Conservation (phyloP, 2,888 invertebrate species). For the Nebria brevicollis region DNA sequence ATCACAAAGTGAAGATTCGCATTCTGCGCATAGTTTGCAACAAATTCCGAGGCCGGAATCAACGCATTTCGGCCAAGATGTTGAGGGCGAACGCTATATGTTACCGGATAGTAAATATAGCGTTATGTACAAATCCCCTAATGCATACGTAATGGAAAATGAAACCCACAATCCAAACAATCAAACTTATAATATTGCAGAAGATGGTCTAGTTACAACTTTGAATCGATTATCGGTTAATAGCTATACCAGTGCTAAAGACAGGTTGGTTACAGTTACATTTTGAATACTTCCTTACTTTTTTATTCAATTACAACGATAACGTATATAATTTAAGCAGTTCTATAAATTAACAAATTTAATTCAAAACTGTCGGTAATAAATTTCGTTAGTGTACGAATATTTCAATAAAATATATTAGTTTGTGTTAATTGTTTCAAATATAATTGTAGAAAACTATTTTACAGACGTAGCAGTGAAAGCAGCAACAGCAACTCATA, state of each 20-base stretch:
- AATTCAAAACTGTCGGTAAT: too few species aligned
- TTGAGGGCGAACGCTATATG: constrained; percentile 24
- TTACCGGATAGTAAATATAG: constrained; percentile 27
- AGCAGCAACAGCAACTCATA: constrained; percentile 10
- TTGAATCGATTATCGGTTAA: constrained; percentile 59
- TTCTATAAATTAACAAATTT: too few species aligned
- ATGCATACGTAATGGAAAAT: constrained; percentile 31
- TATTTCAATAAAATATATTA: neutral
- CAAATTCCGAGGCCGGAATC: constrained; percentile 8
- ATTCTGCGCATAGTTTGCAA: constrained; percentile 8
- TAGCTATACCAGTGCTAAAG: constrained; percentile 59
- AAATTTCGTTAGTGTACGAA: too few species aligned
- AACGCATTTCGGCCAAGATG: constrained; percentile 13
- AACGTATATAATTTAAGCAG: too few species aligned
- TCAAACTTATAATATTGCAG: constrained; percentile 50
- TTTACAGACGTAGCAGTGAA: constrained; percentile 32
- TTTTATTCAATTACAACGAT: constrained; percentile 11
- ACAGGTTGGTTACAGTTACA: constrained; percentile 53
- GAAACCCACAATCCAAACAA: constrained; percentile 29
- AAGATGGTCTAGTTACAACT: constrained; percentile 57
- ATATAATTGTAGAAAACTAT: neutral
- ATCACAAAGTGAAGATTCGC: constrained; percentile 31
- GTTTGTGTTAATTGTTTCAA: neutral
- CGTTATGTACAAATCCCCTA: constrained; percentile 13
- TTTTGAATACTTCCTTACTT: neutral